Percentiles rank a stretch among this genome's conserved stretches.
Evolutionary conservation across 2,888 invertebrate genomes (phyloP).

Genomic region (Tipula unca): DNA sequence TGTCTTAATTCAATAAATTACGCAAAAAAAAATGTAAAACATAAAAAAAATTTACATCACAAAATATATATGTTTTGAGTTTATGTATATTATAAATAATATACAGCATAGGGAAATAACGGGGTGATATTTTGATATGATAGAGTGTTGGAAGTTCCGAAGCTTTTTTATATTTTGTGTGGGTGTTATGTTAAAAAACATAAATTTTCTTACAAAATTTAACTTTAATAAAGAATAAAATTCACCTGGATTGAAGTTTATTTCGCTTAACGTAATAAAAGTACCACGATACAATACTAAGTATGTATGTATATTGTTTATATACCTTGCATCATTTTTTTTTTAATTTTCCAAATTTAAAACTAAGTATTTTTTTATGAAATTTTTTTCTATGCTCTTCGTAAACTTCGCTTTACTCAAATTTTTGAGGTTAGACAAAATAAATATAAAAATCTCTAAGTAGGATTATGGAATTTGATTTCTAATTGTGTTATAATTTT

Average conservation of each 20-base stretch:
- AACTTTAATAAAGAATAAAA: not conserved
- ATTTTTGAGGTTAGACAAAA: not conserved
- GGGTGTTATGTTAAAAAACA: not conserved
- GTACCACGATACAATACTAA: not conserved
- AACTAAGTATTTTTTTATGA: not conserved
- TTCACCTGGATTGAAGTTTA: not conserved
- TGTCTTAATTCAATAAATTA: not conserved
- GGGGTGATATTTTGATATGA: not conserved
- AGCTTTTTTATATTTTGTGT: not conserved
- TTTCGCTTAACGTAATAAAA: not conserved
- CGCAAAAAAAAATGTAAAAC: not conserved
- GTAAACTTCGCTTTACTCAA: not conserved
- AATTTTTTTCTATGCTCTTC: not conserved
- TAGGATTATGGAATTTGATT: conserved; percentile 14
- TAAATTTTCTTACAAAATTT: not conserved
- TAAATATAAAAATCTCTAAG: not conserved
- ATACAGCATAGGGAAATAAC: not conserved
- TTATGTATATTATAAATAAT: not conserved
- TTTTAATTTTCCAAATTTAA: not conserved
- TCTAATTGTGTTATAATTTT: not conserved
- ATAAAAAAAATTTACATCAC: not conserved
- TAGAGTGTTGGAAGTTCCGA: not conserved
- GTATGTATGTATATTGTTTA: too few relatives aligned
- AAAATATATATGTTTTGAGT: not conserved
- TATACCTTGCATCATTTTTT: not conserved